Conservation (phyloP, 2,888 invertebrate genomes). For the Bimastos eiseni region DNA sequence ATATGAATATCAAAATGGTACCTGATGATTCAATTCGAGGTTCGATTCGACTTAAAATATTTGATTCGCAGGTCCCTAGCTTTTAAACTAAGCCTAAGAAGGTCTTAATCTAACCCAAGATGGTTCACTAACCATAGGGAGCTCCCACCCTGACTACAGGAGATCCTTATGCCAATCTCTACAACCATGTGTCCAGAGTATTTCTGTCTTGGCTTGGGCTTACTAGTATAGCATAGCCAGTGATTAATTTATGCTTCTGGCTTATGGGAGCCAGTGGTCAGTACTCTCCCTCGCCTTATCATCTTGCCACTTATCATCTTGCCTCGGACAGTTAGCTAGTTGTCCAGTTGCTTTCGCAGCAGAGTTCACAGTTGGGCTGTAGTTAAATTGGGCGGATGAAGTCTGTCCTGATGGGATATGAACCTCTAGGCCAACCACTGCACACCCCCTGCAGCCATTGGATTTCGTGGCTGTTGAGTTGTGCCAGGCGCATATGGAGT, state of each 20-base stretch:
- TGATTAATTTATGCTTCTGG: neutral
- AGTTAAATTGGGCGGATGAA: neutral
- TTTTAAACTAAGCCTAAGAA: too few relatives aligned
- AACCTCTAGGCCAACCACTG: neutral
- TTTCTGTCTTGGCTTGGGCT: too few relatives aligned
- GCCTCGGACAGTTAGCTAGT: neutral
- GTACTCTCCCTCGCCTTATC: neutral
- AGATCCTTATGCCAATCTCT: too few relatives aligned
- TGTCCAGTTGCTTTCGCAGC: neutral
- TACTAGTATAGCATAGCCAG: too few relatives aligned
- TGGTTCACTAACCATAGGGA: too few relatives aligned
- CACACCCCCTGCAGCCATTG: neutral
- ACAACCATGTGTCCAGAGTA: too few relatives aligned
- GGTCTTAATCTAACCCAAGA: too few relatives aligned
- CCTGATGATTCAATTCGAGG: too few relatives aligned
- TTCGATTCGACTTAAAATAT: too few relatives aligned
- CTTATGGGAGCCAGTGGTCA: neutral
- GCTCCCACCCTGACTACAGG: too few relatives aligned
- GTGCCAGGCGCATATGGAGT: neutral
- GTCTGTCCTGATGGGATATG: neutral
- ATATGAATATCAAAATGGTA: too few relatives aligned
- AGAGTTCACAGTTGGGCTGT: neutral
- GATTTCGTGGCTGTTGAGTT: neutral
- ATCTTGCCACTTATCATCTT: too few relatives aligned
- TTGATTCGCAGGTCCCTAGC: neutral